Conservation (phyloP, 2,113 vertebrate species). For the Pristiophorus japonicus region DNA sequence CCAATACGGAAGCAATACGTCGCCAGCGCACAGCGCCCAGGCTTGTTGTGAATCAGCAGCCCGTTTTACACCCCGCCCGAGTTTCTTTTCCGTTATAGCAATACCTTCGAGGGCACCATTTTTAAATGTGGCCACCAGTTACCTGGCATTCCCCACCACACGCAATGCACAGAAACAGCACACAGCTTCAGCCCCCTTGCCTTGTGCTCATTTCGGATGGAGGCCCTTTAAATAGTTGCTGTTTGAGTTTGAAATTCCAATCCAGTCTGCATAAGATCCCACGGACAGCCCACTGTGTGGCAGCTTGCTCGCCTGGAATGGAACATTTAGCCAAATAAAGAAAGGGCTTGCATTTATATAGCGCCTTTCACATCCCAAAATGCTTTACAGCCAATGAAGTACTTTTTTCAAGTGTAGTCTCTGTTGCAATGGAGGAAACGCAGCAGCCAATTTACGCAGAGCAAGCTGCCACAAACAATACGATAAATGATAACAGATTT, state of each 20-base stretch:
- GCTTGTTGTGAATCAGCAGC: no score
- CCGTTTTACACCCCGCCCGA: not conserved
- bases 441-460: not conserved
- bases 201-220: not conserved
- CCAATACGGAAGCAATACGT: no score
- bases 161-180: not conserved
- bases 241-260: not conserved
- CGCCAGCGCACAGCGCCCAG: no score
- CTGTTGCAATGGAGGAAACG: not conserved
- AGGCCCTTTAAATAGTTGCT: not conserved
- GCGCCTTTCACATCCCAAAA: not conserved
- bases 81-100: not conserved
- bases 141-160: not conserved
- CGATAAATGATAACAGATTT: not conserved
- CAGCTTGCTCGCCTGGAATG: no score
- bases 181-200: not conserved
- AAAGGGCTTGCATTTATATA: not conserved
- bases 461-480: not conserved
- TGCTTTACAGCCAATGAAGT: not conserved
- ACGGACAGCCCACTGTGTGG: not conserved
- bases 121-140: not conserved
- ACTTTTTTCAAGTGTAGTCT: not conserved
- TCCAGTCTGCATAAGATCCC: not conserved
- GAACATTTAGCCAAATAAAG: not conserved
- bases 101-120: not conserved